Percentiles rank a stretch among this genome's conserved stretches.
These are phyloP conservation scores for Choristoneura fumiferana DNA, from an alignment of 1,140 invertebrate genomes.

Conservation along the genomic window DNA sequence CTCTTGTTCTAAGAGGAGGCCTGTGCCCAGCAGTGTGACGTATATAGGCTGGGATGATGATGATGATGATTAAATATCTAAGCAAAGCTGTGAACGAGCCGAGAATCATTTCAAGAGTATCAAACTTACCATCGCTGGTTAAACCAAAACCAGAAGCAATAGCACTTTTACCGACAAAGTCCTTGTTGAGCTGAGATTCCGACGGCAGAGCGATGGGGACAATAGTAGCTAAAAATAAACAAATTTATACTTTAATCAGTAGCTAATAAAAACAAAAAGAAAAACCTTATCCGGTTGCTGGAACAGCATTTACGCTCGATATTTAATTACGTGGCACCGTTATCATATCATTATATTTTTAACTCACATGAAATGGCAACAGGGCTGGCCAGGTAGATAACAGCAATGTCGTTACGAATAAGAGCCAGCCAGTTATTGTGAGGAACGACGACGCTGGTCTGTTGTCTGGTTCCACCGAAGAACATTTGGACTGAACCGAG, in stretches of 20 bases:
- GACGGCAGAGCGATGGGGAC: conserved; percentile 31
- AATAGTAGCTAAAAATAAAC: conserved; percentile 30
- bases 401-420: conserved; percentile 59
- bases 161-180: conserved; percentile 28
- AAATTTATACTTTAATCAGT: conserved; percentile 25
- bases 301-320: too few species aligned
- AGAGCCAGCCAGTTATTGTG: conserved; percentile 33
- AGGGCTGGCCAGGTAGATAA: conserved; percentile 49
- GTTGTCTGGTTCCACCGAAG: conserved; percentile 37
- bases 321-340: too few species aligned
- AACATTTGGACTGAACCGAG: conserved; percentile 41
- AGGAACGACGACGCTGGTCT: conserved; percentile 29
- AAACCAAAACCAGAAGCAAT: conserved; percentile 37
- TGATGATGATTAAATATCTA: too few species aligned
- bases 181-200: conserved; percentile 26
- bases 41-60: too few species aligned
- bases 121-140: conserved; percentile 29
- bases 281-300: too few species aligned
- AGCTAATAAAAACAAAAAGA: too few species aligned
- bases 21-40: too few species aligned
- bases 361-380: conserved; percentile 33
- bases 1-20: too few species aligned
- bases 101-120: too few species aligned
- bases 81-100: background rate
- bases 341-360: conserved; percentile 36